Conservation (phyloP, 1,140 invertebrate species). For the Ptiloglossa arizonensis region DNA sequence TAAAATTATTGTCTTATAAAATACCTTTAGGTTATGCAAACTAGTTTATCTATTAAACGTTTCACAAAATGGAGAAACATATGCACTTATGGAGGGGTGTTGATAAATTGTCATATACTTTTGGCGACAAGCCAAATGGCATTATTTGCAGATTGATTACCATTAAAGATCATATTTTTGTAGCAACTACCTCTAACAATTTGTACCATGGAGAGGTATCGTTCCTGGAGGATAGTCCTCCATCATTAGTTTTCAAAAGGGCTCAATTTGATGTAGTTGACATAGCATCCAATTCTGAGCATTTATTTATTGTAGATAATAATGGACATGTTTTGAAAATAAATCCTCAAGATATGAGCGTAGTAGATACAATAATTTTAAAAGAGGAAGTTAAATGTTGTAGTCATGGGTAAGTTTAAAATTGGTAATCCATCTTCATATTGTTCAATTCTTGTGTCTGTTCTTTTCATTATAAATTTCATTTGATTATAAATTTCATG, state of each 20-base stretch:
- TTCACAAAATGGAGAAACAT: slow-evolving; percentile 70
- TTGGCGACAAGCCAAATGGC: slow-evolving; percentile 71
- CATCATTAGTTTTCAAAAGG: slow-evolving; percentile 62
- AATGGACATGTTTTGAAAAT: slow-evolving; percentile 85
- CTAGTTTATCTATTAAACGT: slow-evolving; percentile 63
- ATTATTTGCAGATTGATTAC: slow-evolving; percentile 72
- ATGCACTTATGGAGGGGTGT: slow-evolving; percentile 77
- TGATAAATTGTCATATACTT: slow-evolving; percentile 70
- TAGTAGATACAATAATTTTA: slow-evolving; percentile 84
- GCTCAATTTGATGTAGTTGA: slow-evolving; percentile 81
- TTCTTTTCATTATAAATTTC: not conserved
- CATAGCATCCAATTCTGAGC: slow-evolving; percentile 84
- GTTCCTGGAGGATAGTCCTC: slow-evolving; percentile 29
- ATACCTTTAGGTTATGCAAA: slow-evolving; percentile 63
- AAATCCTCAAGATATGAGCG: slow-evolving; percentile 80
- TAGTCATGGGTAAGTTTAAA: slow-evolving; percentile 81
- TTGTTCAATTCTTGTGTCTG: not conserved
- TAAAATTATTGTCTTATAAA: slow-evolving; percentile 17
- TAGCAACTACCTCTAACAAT: slow-evolving; percentile 71
- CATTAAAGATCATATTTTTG: slow-evolving; percentile 73
- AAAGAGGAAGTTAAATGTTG: slow-evolving; percentile 85
- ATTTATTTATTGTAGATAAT: slow-evolving; percentile 85
- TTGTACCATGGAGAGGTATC: slow-evolving; percentile 74
- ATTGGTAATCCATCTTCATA: not conserved
- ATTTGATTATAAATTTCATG: slow-evolving; percentile 5